Evolutionary conservation across 2,797 vertebrate genomes (phyloP), one percentile per base, ranked within the genome.

Genomic region (Lithobates sylvaticus): DNA sequence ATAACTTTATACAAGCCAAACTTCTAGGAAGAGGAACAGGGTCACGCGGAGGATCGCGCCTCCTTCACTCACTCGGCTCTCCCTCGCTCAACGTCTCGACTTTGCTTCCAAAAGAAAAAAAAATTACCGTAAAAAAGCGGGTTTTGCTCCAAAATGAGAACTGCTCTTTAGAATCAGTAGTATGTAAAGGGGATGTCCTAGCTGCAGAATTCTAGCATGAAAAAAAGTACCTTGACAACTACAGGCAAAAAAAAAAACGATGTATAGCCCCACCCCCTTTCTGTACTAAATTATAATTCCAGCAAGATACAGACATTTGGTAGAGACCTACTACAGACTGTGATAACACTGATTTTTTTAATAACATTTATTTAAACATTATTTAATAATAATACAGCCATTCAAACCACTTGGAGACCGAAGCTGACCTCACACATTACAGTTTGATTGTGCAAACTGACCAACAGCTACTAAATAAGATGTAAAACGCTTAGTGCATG

Each of bases 81-180:
- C 89, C 88, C 88, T 90, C 85, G 91, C 67, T 72, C 81, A 83
- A 88, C 88, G 84, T 94, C 6, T n/a, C 3, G 29, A 32, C 29
- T 88, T 92, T 94, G 92, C 93, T 91, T 92, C 90, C 91, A 91
- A 90, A 92, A 18, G 16, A 18, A 50, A 50, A 16, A 16, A 16
- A 4, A 47, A 47, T 9, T 0, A 42, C n/a, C n/a, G n/a, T 44
- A 0, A 44, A 54, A 54, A 54, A 16, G 50, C 50, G 50, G 50
- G 50, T 18, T 54, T 54, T 90, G 90, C 91, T 87, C 89, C 81
- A 91, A 92, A 87, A 70, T 89, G 90, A 92, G 58, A 92, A 92
- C 91, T 72, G 89, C 92, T 91, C 90, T 93, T 92, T 92, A 93
- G 92, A 93, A 95, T 96, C 95, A 96, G 95, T 96, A 96, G 95